Evolutionary conservation across 2,888 invertebrate genomes (phyloP).

Genomic region (Heliconius ethilla): DNA sequence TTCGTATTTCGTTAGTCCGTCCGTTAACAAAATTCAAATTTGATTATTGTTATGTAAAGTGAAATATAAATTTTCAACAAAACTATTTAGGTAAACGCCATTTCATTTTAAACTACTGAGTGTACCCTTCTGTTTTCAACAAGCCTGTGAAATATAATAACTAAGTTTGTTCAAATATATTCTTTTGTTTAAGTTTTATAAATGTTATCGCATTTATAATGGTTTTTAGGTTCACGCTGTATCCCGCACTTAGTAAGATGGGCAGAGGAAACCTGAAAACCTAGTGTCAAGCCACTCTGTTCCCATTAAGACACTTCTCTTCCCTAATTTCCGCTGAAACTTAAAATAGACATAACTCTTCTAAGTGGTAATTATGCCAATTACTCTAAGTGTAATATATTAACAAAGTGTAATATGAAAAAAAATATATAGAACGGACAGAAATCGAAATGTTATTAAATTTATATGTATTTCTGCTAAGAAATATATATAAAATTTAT

Average conservation of each 20-base stretch:
- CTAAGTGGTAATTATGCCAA: too few species aligned
- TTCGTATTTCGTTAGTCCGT: conserved; percentile 35
- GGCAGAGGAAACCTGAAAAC: neutral
- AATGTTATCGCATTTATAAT: neutral
- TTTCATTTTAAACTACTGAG: conserved; percentile 21
- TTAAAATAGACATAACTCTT: too few species aligned
- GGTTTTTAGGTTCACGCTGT: neutral
- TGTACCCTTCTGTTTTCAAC: conserved; percentile 20
- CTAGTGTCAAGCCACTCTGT: neutral
- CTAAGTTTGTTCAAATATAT: conserved; percentile 3
- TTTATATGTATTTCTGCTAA: too few species aligned
- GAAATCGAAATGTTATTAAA: too few species aligned
- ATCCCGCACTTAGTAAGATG: neutral
- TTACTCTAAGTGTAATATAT: too few species aligned
- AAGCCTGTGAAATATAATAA: neutral
- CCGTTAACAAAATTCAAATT: conserved; percentile 41
- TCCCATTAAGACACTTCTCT: too few species aligned
- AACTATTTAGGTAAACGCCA: conserved; percentile 34
- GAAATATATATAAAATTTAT: too few species aligned
- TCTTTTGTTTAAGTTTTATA: neutral
- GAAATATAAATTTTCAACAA: conserved; percentile 27
- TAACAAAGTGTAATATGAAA: too few species aligned
- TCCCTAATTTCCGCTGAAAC: too few species aligned
- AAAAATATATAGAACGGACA: too few species aligned
- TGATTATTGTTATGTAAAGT: conserved; percentile 40